Evolutionary conservation across 2,113 vertebrate species (phyloP), one percentile per base, ranked within the genome.

Genomic region (Xenopus laevis): DNA sequence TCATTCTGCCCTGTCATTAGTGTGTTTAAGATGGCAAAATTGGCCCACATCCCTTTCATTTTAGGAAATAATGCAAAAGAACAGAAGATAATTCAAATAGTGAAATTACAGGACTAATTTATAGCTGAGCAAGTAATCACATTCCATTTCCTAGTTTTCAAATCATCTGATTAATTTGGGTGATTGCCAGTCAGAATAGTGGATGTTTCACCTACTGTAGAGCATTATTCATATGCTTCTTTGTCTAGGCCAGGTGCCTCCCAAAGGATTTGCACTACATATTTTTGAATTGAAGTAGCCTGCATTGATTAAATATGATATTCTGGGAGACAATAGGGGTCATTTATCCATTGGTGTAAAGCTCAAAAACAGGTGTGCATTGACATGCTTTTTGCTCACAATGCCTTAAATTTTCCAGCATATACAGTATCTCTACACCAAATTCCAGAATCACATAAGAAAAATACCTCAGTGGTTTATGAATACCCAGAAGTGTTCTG

Each of bases 91-190:
- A 70, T 70, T 70, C 33, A 44, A 70, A 70, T 70, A 15, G 3
- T 21, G n/a, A 59, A 70, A 70, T 70, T 70, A 27, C 23, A 27
- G 23, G 23, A 27, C 23, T 27, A 27, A 27, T 27, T 27, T 27
- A 44, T 70, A 21, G 33, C 30, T 13, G 55, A 44, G 40, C 27
- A 44, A 12, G 53, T 70, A 59, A 70, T 70, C 27, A 70, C 53
- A 70, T 59, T 55, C 55, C 53, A 70, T 70, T 70, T 70, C 58
- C 53, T 21, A 44, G 33, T 70, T 70, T 70, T 70, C 68, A 58
- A 59, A 70, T 70, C 68, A 17, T 70, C 33, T 59, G 68, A 70
- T 70, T 59, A 70, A 10, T 30, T n/a, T 21, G 53, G 68, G 30
- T 59, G 55, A 70, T 70, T 58, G 68, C n/a, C 55, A 70, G 68